Conservation (phyloP, 2,113 vertebrate genomes). For the Salvator merianae region DNA sequence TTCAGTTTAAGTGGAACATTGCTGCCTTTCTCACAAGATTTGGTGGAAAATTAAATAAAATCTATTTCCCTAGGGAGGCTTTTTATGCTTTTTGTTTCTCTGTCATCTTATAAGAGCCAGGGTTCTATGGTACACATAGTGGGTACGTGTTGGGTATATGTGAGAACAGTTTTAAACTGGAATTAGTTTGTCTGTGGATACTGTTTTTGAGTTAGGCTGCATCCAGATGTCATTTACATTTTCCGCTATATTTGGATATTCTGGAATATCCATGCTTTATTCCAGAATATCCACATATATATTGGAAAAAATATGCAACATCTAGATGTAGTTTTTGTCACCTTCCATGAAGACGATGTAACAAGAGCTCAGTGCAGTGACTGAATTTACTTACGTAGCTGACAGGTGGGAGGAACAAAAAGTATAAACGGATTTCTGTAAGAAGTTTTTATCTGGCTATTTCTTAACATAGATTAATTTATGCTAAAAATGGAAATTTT, state of each 20-base stretch:
- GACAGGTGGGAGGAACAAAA: not conserved
- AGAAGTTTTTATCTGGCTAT: constrained; percentile 12
- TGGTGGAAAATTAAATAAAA: not conserved
- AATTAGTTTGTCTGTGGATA: not conserved
- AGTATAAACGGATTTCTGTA: not conserved
- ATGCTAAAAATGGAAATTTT: constrained; percentile 18
- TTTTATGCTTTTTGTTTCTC: not conserved
- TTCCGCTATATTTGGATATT: too few relatives aligned
- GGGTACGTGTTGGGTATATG: not conserved
- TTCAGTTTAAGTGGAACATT: not conserved
- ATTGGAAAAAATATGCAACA: too few relatives aligned
- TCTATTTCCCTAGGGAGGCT: not conserved
- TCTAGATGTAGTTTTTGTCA: too few relatives aligned
- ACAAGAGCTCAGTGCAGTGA: not conserved
- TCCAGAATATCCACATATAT: too few relatives aligned
- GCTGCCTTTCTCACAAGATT: not conserved
- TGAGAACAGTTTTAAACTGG: not conserved
- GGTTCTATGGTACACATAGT: not conserved
- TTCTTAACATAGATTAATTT: constrained; percentile 29
- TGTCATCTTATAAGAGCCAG: not conserved
- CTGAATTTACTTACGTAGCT: not conserved
- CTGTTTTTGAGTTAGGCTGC: not conserved
- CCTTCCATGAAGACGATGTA: not conserved
- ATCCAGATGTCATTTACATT: too few relatives aligned
- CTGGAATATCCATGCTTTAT: too few relatives aligned